Conservation (phyloP, 2,888 invertebrate genomes). For the Campoplex nolae region DNA sequence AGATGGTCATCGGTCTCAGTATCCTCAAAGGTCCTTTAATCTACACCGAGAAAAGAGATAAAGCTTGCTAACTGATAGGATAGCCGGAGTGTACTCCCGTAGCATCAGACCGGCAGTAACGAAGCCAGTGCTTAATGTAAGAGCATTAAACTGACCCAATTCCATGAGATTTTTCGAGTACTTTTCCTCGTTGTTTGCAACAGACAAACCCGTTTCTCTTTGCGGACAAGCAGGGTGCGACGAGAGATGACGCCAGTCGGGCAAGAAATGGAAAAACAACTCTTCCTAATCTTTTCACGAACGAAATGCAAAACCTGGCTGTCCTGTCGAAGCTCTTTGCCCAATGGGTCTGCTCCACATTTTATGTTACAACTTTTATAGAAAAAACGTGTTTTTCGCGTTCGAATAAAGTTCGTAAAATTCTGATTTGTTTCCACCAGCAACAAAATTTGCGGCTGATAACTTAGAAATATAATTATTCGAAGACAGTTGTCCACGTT, state of each 20-base stretch:
- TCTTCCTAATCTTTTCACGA: conserved; percentile 49
- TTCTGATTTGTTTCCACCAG: background rate
- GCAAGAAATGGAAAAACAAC: conserved; percentile 15
- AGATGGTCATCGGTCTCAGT: conserved; percentile 48
- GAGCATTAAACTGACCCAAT: conserved; percentile 74
- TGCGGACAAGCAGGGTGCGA: background rate
- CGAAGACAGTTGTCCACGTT: background rate
- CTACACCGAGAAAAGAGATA: conserved; percentile 57
- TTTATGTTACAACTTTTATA: background rate
- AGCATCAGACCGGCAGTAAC: conserved; percentile 40
- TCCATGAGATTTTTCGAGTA: conserved; percentile 71
- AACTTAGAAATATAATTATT: background rate
- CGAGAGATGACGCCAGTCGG: conserved; percentile 30
- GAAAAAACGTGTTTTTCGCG: background rate
- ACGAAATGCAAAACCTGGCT: conserved; percentile 30
- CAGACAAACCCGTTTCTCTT: conserved; percentile 19
- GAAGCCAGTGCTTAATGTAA: conserved; percentile 64
- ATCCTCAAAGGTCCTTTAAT: conserved; percentile 56
- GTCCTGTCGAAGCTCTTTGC: background rate
- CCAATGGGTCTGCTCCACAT: background rate
- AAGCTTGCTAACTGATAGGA: conserved; percentile 55
- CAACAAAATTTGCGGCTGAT: background rate
- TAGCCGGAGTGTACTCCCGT: conserved; percentile 12
- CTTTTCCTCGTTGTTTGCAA: conserved; percentile 23
- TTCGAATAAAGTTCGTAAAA: background rate